A percentile compares a stretch with the other conserved stretches of the same genome.
phyloP scores from a whole-genome alignment of 2,888 invertebrate genomes.

The Pterobdella sp. region DNA sequence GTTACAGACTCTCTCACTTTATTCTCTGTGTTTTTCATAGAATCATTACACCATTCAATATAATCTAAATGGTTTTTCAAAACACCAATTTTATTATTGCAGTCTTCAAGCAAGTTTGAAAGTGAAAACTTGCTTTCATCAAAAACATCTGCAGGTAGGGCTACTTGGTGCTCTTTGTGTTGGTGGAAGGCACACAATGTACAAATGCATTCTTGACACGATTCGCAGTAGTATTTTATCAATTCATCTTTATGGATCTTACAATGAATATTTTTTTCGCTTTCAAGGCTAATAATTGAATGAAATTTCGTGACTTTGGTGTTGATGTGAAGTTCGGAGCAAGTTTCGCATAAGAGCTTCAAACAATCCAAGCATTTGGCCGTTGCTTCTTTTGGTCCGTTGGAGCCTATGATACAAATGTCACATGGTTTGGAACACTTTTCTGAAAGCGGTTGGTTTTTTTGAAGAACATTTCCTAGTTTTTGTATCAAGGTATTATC shows the following conservation, averaged over 20 bases:
- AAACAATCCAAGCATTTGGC: conserved; percentile 49
- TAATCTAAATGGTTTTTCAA: conserved; percentile 43
- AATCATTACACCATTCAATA: conserved; percentile 45
- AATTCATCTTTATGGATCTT: conserved; percentile 48
- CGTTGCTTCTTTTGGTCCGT: conserved; percentile 38
- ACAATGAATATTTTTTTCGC: conserved; percentile 49
- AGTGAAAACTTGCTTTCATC: conserved; percentile 40
- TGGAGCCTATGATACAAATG: conserved; percentile 25
- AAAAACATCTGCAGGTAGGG: conserved; percentile 47
- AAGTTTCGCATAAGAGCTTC: conserved; percentile 46
- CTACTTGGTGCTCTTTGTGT: conserved; percentile 49
- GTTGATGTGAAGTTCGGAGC: conserved; percentile 46
- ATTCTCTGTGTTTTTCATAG: conserved; percentile 45
- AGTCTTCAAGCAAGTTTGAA: conserved; percentile 30
- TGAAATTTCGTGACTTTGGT: conserved; percentile 49
- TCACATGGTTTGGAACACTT: conserved; percentile 24
- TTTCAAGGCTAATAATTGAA: conserved; percentile 48
- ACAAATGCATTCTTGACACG: conserved; percentile 49
- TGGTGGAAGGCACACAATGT: conserved; percentile 51
- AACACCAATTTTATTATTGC: conserved; percentile 39
- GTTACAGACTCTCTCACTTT: conserved; percentile 47
- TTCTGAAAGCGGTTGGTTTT: not conserved
- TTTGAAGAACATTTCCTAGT: conserved; percentile 41
- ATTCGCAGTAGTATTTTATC: conserved; percentile 49
- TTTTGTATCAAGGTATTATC: conserved; percentile 50